Percentiles rank a stretch among this genome's conserved stretches.
phyloP scores from a whole-genome alignment of 2,113 vertebrate genomes.

The Apeltes quadracus region DNA sequence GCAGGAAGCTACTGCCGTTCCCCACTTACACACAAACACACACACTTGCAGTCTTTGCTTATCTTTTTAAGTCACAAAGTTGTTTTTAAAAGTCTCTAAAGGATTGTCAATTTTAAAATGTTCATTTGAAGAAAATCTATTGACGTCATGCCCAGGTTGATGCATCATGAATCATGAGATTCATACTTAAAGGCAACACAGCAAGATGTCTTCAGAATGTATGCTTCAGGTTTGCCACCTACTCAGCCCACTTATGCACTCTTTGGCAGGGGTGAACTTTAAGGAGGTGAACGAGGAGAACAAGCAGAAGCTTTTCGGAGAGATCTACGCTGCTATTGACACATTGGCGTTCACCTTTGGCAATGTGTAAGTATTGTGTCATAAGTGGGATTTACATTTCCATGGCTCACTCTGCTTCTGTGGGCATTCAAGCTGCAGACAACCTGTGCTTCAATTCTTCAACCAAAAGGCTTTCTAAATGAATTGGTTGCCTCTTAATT shows the following conservation, averaged over 20 bases:
- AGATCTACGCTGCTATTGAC: constrained; percentile 94
- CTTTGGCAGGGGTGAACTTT: constrained; percentile 90
- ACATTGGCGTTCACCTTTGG: constrained; percentile 97
- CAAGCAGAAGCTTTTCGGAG: constrained; percentile 88
- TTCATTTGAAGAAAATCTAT: constrained; percentile 18
- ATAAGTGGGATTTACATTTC: not conserved
- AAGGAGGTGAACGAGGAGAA: constrained; percentile 96
- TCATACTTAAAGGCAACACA: constrained; percentile 27
- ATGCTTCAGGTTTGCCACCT: constrained; percentile 21
- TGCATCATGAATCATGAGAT: constrained; percentile 45
- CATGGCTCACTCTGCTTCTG: not conserved
- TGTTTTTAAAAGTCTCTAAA: constrained; percentile 52
- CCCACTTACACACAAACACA: constrained; percentile 73
- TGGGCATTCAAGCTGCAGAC: not conserved
- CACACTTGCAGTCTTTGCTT: constrained; percentile 49
- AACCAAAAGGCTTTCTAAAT: not conserved
- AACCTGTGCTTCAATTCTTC: not conserved
- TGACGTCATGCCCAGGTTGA: constrained; percentile 45
- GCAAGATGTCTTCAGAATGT: constrained; percentile 41
- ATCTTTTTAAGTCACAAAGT: constrained; percentile 40
- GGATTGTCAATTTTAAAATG: constrained; percentile 18
- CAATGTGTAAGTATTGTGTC: constrained; percentile 90
- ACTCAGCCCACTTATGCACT: constrained; percentile 29
- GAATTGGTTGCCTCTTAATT: not conserved
- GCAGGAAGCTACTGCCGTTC: constrained; percentile 81